A percentile compares a stretch with the other conserved stretches of the same genome.
These are phyloP conservation scores for Patiria pectinifera DNA, from an alignment of 53 echinoderm and acorn worm species.

Conservation along the genomic window DNA sequence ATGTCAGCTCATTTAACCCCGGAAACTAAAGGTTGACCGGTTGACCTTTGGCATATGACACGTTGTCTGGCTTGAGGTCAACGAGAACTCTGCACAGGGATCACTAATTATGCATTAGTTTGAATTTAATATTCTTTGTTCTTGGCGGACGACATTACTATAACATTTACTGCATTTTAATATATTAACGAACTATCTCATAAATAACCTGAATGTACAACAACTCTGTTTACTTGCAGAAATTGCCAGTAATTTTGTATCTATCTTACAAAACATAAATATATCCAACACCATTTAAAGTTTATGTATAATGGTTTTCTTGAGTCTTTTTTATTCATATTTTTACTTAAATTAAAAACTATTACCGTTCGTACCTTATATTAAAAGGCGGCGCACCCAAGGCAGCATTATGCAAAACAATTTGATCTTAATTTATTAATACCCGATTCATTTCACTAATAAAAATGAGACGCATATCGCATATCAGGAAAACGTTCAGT, in stretches of 20 bases:
- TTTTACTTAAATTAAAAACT: conserved; percentile 44
- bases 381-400: not conserved
- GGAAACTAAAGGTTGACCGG: not conserved
- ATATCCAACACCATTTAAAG: conserved; percentile 63
- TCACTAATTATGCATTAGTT: not conserved
- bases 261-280: conserved; percentile 69
- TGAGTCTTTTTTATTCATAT: not conserved
- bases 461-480: not conserved
- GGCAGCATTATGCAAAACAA: conserved; percentile 26
- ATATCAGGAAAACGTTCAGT: not conserved
- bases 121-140: not conserved
- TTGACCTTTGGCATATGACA: not conserved
- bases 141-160: conserved; percentile 22
- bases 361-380: not conserved
- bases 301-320: conserved; percentile 48
- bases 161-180: conserved; percentile 63
- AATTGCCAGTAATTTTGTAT: conserved; percentile 49
- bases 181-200: conserved; percentile 68
- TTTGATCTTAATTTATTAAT: conserved; percentile 27
- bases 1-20: not conserved
- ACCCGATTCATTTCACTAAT: conserved; percentile 40
- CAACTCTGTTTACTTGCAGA: conserved; percentile 63
- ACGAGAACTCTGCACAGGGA: not conserved
- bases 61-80: not conserved
- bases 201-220: conserved; percentile 66